Percentiles rank a stretch among this genome's conserved stretches.
phyloP scores from a whole-genome alignment of 2,797 vertebrate genomes.

The Chiloscyllium punctatum region DNA sequence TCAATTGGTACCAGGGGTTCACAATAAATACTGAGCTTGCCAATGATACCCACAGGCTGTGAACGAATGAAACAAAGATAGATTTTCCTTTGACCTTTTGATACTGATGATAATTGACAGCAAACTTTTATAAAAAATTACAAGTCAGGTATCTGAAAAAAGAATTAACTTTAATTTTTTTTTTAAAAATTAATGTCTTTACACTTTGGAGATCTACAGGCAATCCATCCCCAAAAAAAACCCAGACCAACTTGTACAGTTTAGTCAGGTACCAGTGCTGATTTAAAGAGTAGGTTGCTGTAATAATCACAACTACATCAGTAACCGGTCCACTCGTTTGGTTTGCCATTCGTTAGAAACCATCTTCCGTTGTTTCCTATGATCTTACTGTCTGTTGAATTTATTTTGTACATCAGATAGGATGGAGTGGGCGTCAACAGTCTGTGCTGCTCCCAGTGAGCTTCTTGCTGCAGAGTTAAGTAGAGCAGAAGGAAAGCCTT shows the following conservation, averaged over 20 bases:
- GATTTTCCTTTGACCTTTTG: background rate
- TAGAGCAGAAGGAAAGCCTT: too few relatives aligned
- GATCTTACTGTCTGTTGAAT: background rate
- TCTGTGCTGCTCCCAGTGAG: background rate
- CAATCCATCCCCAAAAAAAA: background rate
- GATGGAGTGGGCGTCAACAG: background rate
- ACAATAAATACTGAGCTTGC: background rate
- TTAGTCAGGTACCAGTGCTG: background rate
- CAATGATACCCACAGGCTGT: background rate
- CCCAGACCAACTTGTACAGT: background rate
- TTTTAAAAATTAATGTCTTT: conserved; percentile 25
- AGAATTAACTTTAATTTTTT: background rate
- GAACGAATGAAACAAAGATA: background rate
- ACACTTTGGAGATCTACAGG: background rate
- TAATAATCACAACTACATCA: background rate
- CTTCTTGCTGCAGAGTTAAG: background rate
- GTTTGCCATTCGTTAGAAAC: background rate
- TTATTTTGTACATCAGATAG: background rate
- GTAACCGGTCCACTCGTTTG: background rate
- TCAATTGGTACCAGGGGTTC: background rate
- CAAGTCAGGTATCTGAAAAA: background rate
- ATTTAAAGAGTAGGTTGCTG: background rate
- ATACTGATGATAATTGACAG: background rate
- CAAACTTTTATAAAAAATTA: background rate
- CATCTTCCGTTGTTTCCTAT: background rate